Conservation (phyloP, 2,113 vertebrate genomes). For the Labeo rohita region DNA sequence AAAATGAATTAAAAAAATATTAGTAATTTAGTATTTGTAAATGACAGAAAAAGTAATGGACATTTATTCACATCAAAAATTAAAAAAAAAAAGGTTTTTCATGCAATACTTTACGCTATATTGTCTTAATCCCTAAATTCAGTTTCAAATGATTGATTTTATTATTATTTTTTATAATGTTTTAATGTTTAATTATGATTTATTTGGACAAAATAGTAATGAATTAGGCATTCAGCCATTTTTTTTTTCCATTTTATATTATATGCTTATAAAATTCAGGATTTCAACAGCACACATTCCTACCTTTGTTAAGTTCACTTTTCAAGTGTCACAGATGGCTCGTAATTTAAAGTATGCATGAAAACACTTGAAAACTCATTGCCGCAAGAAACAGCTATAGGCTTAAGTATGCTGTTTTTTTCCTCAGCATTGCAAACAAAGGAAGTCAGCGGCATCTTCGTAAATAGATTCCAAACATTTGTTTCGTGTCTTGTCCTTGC, state of each 20-base stretch:
- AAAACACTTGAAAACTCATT: background rate
- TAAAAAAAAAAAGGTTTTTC: too few species aligned
- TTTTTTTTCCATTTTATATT: background rate
- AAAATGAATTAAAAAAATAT: too few species aligned
- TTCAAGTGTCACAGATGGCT: background rate
- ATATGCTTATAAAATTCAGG: background rate
- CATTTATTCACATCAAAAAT: too few species aligned
- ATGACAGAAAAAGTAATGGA: too few species aligned
- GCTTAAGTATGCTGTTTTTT: background rate
- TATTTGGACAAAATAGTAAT: background rate
- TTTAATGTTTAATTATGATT: background rate
- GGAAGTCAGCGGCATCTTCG: background rate
- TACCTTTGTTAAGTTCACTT: background rate
- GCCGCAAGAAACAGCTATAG: background rate
- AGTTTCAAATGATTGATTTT: too few species aligned
- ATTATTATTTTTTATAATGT: too few species aligned
- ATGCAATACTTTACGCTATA: too few species aligned
- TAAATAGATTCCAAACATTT: background rate
- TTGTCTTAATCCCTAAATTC: background rate
- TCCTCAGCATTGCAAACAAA: background rate
- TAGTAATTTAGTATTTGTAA: too few species aligned
- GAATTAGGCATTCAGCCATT: background rate
- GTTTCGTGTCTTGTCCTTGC: slow-evolving; percentile 24
- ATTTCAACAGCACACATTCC: background rate
- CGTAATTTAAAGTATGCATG: background rate